Evolutionary conservation across 1,140 invertebrate genomes (phyloP).

Genomic region (Holcopasites calliopsidis): DNA sequence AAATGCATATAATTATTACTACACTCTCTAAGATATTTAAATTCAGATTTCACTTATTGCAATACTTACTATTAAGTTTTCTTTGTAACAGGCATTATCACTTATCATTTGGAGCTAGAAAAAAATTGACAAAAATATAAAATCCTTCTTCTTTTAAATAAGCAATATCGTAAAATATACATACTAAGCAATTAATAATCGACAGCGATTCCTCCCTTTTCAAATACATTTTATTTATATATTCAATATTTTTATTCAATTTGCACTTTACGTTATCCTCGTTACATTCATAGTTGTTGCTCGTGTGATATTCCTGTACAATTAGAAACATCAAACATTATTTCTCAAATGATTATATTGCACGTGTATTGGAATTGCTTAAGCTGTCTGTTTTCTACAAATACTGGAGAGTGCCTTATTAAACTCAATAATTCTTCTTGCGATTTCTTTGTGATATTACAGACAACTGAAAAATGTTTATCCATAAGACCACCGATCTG

Average conservation of each 20-base stretch:
- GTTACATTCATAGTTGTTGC: slow-evolving; percentile 5
- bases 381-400: slow-evolving; percentile 6
- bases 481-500: slow-evolving; percentile 24
- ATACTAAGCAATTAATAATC: slow-evolving; percentile 52
- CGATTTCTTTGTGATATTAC: slow-evolving; percentile 42
- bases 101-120: slow-evolving; percentile 33
- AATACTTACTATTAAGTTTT: slow-evolving; percentile 19
- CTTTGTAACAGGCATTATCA: background rate
- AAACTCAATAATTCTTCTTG: slow-evolving; percentile 26
- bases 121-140: slow-evolving; percentile 7
- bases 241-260: slow-evolving; percentile 56
- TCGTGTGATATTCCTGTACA: slow-evolving; percentile 5
- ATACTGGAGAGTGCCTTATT: slow-evolving; percentile 27
- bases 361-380: background rate
- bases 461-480: slow-evolving; percentile 59
- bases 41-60: slow-evolving; percentile 4
- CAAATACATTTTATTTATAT: slow-evolving; percentile 59
- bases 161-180: slow-evolving; percentile 18
- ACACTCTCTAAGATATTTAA: background rate
- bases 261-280: slow-evolving; percentile 49
- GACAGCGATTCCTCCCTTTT: slow-evolving; percentile 58
- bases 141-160: background rate
- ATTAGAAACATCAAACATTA: background rate
- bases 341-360: background rate
- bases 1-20: background rate